Evolutionary conservation across 2,113 vertebrate genomes (phyloP).

Genomic region (Chrysochloris asiatica): DNA sequence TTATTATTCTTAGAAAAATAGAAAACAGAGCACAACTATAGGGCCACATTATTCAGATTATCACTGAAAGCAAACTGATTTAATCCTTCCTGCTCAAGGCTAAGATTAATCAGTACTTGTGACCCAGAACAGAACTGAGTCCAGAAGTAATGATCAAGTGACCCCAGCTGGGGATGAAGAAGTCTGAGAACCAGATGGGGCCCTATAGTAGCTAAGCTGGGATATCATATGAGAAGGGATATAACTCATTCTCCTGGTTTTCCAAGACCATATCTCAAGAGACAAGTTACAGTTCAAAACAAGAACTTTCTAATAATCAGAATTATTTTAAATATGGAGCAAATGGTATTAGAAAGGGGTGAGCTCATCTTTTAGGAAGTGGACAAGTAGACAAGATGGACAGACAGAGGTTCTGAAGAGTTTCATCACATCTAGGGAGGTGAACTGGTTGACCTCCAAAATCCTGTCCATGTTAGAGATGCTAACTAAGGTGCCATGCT

Average conservation of each 20-base stretch:
- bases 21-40: conserved; percentile 6
- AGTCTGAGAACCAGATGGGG: background rate
- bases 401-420: background rate
- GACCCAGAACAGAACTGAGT: background rate
- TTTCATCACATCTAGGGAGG: no score
- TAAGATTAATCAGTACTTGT: conserved; percentile 42
- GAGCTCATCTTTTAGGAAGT: background rate
- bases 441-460: background rate
- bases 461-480: background rate
- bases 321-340: background rate
- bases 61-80: conserved; percentile 61
- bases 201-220: background rate
- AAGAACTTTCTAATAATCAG: conserved; percentile 8
- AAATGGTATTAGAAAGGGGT: background rate
- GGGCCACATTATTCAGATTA: conserved; percentile 52
- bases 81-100: conserved; percentile 39
- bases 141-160: conserved; percentile 4
- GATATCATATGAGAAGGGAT: background rate
- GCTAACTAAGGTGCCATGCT: background rate
- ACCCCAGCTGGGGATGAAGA: background rate
- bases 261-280: background rate
- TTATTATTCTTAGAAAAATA: conserved; percentile 21
- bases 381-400: background rate
- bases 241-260: background rate
- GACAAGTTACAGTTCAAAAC: background rate